Evolutionary conservation across 2,888 invertebrate species (phyloP).

Genomic region (Leistus spinibarbis): DNA sequence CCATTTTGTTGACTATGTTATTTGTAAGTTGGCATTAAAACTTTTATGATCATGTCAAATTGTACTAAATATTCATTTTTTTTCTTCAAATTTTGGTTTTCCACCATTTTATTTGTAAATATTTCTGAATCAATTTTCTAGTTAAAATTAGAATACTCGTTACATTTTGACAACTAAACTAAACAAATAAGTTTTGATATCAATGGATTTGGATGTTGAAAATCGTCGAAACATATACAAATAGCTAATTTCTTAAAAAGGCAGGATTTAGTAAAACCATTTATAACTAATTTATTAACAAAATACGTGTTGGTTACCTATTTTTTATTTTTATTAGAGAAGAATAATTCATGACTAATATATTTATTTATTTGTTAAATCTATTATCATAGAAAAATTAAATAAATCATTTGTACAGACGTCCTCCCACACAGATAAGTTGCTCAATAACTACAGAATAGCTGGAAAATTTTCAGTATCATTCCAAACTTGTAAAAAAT

Average conservation of each 20-base stretch:
- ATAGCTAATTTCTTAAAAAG: background rate
- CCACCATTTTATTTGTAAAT: too few species aligned
- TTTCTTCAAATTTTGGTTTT: too few species aligned
- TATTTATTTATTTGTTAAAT: slow-evolving; percentile 34
- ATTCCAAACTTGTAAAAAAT: background rate
- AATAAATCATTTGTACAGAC: slow-evolving; percentile 14
- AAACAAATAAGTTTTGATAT: too few species aligned
- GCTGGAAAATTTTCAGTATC: background rate
- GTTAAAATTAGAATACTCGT: too few species aligned
- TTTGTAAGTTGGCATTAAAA: background rate
- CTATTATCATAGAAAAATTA: background rate
- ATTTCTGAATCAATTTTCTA: too few species aligned
- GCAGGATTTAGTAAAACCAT: background rate
- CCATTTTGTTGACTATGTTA: slow-evolving; percentile 4
- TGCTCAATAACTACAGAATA: slow-evolving; percentile 28
- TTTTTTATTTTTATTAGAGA: slow-evolving; percentile 24
- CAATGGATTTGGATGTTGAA: too few species aligned
- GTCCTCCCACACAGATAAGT: background rate
- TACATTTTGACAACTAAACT: too few species aligned
- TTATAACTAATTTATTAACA: background rate
- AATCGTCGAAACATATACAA: background rate
- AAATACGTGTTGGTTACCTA: slow-evolving; percentile 30
- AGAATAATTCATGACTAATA: slow-evolving; percentile 36
- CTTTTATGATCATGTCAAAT: too few species aligned
- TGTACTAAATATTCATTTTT: too few species aligned